Evolutionary conservation across 2,888 invertebrate genomes (phyloP).

Genomic region (Sphinx pinastri): DNA sequence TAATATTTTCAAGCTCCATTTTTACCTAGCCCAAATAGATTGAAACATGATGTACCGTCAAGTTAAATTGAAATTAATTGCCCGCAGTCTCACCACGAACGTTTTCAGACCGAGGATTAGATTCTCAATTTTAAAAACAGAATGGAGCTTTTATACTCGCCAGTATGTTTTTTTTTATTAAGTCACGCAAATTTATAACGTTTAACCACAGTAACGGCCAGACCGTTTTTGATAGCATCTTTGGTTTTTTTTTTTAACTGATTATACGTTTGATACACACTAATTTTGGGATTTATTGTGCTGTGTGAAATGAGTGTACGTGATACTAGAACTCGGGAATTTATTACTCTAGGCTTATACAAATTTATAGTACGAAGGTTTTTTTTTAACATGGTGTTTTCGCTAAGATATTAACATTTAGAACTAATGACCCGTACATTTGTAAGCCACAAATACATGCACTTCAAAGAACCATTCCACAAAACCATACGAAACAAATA

Average conservation of each 20-base stretch:
- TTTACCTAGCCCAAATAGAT: not conserved
- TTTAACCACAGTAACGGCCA: conserved; percentile 2
- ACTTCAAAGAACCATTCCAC: not conserved
- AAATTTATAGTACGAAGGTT: not conserved
- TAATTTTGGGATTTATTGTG: not conserved
- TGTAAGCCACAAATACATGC: not conserved
- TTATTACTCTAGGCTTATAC: not conserved
- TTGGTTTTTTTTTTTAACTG: not conserved
- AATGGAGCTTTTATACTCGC: not conserved
- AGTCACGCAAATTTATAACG: conserved; percentile 4
- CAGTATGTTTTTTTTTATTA: conserved; percentile 1
- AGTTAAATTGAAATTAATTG: conserved; percentile 20
- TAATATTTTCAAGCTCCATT: not conserved
- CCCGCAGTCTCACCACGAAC: not conserved
- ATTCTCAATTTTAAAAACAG: conserved; percentile 3
- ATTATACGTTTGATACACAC: conserved; percentile 1
- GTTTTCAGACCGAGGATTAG: conserved; percentile 1
- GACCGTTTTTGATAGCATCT: conserved; percentile 14
- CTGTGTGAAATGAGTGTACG: not conserved
- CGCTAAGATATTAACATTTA: too few relatives aligned
- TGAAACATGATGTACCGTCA: conserved; percentile 16
- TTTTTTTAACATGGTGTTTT: not conserved
- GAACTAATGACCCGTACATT: too few relatives aligned
- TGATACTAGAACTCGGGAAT: too few relatives aligned
- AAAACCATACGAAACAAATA: not conserved